Conservation (phyloP, 2,113 vertebrate species). For the Quiscalus mexicanus region DNA sequence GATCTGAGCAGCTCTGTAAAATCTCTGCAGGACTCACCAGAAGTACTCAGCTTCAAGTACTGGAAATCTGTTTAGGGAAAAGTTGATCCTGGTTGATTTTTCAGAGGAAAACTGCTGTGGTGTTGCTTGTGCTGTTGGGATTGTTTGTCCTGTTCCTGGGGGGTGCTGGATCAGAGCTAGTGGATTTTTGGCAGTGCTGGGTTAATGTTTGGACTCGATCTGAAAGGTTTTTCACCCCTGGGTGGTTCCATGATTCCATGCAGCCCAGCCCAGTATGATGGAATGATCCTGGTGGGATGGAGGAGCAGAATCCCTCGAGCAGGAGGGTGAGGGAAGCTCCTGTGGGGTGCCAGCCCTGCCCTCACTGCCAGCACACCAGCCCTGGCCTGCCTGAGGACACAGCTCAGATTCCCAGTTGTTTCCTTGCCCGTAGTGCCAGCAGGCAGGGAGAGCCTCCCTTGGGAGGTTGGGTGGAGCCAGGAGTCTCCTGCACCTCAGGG, state of each 20-base stretch:
- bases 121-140: background rate
- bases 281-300: background rate
- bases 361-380: background rate
- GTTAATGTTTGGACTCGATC: rapidly evolving
- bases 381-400: background rate
- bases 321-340: background rate
- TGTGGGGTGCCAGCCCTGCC: background rate
- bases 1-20: background rate
- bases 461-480: rapidly evolving
- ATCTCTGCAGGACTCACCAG: background rate
- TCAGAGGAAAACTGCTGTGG: background rate
- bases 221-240: background rate
- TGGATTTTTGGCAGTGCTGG: background rate
- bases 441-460: background rate
- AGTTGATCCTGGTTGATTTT: background rate
- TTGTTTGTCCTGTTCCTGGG: background rate
- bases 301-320: background rate
- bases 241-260: background rate
- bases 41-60: background rate
- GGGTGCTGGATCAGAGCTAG: background rate
- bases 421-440: background rate
- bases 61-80: background rate
- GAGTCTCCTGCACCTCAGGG: background rate
- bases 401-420: background rate
- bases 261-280: rapidly evolving